Conservation (phyloP, 2,113 vertebrate species). For the Pituophis catenifer region DNA sequence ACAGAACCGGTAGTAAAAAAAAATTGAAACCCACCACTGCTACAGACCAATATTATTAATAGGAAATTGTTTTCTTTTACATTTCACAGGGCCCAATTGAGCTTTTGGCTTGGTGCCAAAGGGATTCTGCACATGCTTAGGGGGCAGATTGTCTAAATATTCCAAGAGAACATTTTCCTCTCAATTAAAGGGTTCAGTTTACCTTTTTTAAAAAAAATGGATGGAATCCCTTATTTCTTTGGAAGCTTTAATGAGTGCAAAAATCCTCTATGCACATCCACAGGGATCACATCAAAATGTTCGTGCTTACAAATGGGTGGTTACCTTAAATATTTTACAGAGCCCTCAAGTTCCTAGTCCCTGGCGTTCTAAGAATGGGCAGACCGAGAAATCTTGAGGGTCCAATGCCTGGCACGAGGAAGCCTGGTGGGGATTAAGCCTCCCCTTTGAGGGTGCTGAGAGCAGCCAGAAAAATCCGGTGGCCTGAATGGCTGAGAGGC, state of each 20-base stretch:
- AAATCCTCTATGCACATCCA: too few relatives aligned
- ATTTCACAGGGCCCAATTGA: too few relatives aligned
- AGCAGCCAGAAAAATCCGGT: neutral
- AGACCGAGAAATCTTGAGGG: too few relatives aligned
- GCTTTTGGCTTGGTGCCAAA: neutral
- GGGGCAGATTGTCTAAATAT: neutral
- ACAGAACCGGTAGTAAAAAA: too few relatives aligned
- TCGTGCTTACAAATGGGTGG: neutral
- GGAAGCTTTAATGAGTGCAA: neutral
- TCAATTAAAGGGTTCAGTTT: neutral
- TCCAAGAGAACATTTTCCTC: neutral
- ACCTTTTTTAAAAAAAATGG: neutral
- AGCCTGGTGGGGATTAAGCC: neutral
- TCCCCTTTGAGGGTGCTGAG: constrained; percentile 5
- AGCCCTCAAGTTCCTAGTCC: neutral
- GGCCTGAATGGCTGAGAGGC: neutral
- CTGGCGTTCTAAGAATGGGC: neutral
- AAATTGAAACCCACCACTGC: too few relatives aligned
- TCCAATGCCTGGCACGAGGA: neutral
- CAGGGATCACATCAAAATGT: neutral
- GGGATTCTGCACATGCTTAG: neutral
- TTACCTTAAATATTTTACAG: neutral
- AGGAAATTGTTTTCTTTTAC: neutral
- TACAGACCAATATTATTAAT: neutral
- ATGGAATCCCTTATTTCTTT: neutral